These are phyloP conservation scores for Charina bottae DNA, from an alignment of 2,113 vertebrate species.

Conservation along the genomic window DNA sequence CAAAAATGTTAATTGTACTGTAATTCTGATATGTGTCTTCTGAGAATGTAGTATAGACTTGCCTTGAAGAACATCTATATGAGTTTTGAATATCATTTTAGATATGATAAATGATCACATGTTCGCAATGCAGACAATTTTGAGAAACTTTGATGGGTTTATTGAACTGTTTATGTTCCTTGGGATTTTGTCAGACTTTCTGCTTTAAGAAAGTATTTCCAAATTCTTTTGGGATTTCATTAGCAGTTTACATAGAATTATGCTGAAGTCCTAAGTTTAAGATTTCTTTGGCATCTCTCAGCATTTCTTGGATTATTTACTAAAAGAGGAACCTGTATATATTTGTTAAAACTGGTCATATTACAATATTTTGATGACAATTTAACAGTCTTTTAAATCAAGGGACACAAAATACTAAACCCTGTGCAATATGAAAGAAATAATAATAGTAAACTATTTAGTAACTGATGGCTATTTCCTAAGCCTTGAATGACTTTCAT, in stretches of 20 bases:
- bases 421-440: neutral
- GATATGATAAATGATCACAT: neutral
- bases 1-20: neutral
- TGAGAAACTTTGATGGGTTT: neutral
- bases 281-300: neutral
- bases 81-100: neutral
- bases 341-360: neutral
- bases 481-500: neutral
- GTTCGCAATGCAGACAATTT: neutral
- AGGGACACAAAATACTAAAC: neutral
- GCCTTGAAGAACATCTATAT: neutral
- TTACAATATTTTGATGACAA: neutral
- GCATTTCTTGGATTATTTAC: too few species aligned
- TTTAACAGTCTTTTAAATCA: neutral
- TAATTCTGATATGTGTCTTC: neutral
- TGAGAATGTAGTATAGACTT: neutral
- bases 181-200: neutral
- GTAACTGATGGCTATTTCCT: neutral
- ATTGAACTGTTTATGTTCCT: neutral
- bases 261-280: neutral
- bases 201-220: neutral
- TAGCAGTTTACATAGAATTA: neutral
- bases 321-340: neutral
- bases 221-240: neutral
- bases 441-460: neutral